Conservation (phyloP, 2,888 invertebrate species). For the Petrolisthes cinctipes region DNA sequence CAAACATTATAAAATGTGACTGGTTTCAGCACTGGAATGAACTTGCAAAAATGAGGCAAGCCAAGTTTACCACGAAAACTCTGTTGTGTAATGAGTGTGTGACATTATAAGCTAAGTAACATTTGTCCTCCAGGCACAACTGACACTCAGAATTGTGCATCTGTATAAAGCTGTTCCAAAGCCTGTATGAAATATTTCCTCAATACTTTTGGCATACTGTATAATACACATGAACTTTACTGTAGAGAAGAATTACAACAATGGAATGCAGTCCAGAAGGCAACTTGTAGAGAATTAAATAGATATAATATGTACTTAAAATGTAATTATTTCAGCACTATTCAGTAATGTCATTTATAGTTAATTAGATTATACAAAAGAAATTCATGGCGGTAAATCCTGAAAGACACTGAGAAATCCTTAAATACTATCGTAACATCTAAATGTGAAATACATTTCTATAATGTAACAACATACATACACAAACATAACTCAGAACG, state of each 20-base stretch:
- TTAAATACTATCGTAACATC: constrained; percentile 53
- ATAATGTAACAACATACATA: constrained; percentile 56
- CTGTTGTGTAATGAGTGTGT: constrained; percentile 9
- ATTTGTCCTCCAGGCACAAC: constrained; percentile 7
- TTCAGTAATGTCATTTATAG: constrained; percentile 41
- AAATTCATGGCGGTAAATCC: constrained; percentile 49
- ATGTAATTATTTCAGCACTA: constrained; percentile 43
- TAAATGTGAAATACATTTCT: constrained; percentile 59
- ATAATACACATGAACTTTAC: constrained; percentile 43
- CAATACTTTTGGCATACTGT: constrained; percentile 41
- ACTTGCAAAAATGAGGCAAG: neutral
- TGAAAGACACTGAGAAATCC: constrained; percentile 60
- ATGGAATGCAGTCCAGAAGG: constrained; percentile 60
- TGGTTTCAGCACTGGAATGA: neutral
- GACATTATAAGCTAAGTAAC: constrained; percentile 13
- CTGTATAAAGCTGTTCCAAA: constrained; percentile 32
- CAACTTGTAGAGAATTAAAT: constrained; percentile 59
- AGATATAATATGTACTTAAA: constrained; percentile 48
- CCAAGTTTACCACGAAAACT: constrained; percentile 3
- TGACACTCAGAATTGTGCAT: constrained; percentile 29
- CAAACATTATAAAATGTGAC: neutral
- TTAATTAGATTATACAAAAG: constrained; percentile 40
- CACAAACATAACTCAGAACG: constrained; percentile 49
- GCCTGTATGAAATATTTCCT: constrained; percentile 42
- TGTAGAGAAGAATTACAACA: constrained; percentile 53